These are phyloP conservation scores for Acanthococcus lagerstroemiae DNA, from an alignment of 2,888 invertebrate genomes.

Conservation along the genomic window DNA sequence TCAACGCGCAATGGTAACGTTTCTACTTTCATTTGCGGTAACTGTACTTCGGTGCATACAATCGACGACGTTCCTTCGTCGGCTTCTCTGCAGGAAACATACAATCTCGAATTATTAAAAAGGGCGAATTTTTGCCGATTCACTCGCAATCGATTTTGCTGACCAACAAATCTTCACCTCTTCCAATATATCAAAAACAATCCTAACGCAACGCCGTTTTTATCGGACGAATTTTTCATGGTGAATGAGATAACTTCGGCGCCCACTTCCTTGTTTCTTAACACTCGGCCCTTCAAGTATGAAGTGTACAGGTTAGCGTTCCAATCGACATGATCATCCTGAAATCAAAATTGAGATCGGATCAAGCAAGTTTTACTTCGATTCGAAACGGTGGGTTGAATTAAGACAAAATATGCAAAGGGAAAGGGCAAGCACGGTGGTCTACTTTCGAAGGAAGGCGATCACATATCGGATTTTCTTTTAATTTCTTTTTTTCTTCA, in stretches of 20 bases:
- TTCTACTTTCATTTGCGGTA: slow-evolving; percentile 48
- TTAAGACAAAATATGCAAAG: too few relatives aligned
- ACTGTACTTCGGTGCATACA: slow-evolving; percentile 48
- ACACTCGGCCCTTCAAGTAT: slow-evolving; percentile 2
- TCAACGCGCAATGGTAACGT: slow-evolving; percentile 39
- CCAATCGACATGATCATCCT: slow-evolving; percentile 15
- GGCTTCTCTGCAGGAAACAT: slow-evolving; percentile 19
- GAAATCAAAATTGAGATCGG: too few relatives aligned
- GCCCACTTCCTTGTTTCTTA: slow-evolving; percentile 17
- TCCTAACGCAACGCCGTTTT: slow-evolving; percentile 9
- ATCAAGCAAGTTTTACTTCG: not conserved
- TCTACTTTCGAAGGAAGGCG: too few relatives aligned
- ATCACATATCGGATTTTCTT: too few relatives aligned
- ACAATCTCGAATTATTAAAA: too few relatives aligned
- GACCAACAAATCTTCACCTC: too few relatives aligned
- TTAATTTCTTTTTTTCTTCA: too few relatives aligned
- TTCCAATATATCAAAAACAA: slow-evolving; percentile 20
- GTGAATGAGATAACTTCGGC: slow-evolving; percentile 15
- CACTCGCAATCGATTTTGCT: too few relatives aligned
- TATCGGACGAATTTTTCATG: not conserved
- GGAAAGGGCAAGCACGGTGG: too few relatives aligned
- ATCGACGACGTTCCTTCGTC: not conserved
- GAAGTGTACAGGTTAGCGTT: not conserved
- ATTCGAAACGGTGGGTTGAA: too few relatives aligned
- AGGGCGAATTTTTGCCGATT: too few relatives aligned